A percentile compares a stretch with the other conserved stretches of the same genome.
Evolutionary conservation across 2,888 invertebrate genomes (phyloP).

Genomic region (Lasioglossum marginatum): DNA sequence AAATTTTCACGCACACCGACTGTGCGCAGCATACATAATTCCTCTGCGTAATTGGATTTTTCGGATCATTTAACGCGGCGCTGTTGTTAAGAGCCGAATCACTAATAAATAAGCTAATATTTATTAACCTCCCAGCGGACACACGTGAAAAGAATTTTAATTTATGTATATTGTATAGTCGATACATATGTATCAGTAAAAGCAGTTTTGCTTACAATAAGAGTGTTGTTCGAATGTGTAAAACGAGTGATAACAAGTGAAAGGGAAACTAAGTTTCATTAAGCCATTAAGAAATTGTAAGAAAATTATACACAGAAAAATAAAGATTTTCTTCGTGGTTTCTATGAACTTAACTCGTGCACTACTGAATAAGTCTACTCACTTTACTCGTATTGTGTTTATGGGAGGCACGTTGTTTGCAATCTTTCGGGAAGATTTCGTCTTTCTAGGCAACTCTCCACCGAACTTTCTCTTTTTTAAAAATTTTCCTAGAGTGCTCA

Average conservation of each 20-base stretch:
- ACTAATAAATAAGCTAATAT: background rate
- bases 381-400: background rate
- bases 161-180: background rate
- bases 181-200: no score
- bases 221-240: background rate
- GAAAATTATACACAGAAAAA: background rate
- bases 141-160: background rate
- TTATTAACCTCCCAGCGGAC: background rate
- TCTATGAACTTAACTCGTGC: background rate
- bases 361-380: background rate
- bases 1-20: background rate
- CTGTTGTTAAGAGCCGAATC: background rate
- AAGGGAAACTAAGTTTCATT: background rate
- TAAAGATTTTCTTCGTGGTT: background rate
- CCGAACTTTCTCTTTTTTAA: no score
- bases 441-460: no score
- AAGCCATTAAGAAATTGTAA: no score
- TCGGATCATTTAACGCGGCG: background rate
- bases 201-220: background rate
- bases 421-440: no score
- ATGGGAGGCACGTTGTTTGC: background rate
- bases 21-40: background rate
- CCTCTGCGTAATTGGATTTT: background rate
- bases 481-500: no score
- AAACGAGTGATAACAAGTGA: background rate